Base-by-base conservation (phyloP, 1,140 invertebrate genomes). In the Drosophila santomea region DNA sequence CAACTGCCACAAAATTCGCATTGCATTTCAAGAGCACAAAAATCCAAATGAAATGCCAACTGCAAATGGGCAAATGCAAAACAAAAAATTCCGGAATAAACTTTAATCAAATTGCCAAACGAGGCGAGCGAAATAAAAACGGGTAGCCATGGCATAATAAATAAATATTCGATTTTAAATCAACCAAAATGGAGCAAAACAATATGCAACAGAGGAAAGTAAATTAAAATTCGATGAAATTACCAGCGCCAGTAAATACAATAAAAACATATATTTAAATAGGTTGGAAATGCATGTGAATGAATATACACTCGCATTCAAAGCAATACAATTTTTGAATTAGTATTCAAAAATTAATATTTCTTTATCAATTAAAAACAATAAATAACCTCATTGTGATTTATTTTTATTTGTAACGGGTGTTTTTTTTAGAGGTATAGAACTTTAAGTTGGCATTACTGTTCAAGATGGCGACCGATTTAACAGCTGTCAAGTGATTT, bases 141-240 rank as follows among this genome's bases (percentile, higher is more conserved):
- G 15, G 15, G 63, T 25, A 57, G 28, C 66, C 51, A 58, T 43
- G 36, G 51, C 28, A 71, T 28, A 48, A 71, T 71, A 68, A 71
- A 71, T 71, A 71, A 71, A 71, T 71, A 71, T 50, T 58, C 67
- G 51, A 71, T 50, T 71, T 71, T 50, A 71, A 71, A 50, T 71
- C 63, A 71, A 69, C 43, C 67, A 36, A 71, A 71, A 50, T 41
- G 43, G 17, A 71, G 20, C 51, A 69, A 47, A 69, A 71, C 51
- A 56, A 57, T 43, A 35, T 69, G 10, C 17, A 36, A 17, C n/a
- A 48, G 11, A 35, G 25, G 15, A 48, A 50, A 48, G 20, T 38
- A 48, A 55, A 67, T 35, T 35, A 69, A 69, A 69, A 71, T 64
- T 32, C 38, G 32, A 41, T 71, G n/a, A 71, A 71, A 57, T 71